Evolutionary conservation across 2,113 vertebrate species (phyloP), one percentile per base, ranked within the genome.

Genomic region (Stercorarius parasiticus): DNA sequence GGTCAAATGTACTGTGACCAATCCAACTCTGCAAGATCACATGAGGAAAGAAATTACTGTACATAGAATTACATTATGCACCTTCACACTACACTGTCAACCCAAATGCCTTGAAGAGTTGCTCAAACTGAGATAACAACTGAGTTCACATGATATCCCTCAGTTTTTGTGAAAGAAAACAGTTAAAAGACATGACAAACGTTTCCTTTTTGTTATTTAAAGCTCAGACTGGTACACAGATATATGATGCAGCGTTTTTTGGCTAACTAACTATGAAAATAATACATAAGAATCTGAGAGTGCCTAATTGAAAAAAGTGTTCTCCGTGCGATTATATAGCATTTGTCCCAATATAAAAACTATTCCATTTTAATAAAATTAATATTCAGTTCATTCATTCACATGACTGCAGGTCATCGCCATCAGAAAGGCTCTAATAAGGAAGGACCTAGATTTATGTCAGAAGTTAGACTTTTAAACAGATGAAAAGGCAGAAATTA

Each of bases 1-100:
- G 82, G 80, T 97, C 38, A 91, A 96, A 91, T 66, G 88, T 74
- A 96, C 85, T 82, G 94, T 82, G 97, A 92, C 88, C 49, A 93
- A 90, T 92, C 71, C 84, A 95, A 45, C 23, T 58, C 90, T 52
- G 49, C 45, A 93, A 93, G 85, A 97, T 93, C 91, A 91, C 95
- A 94, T 79, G 25, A 84, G 52, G 64, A 88, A 86, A 96, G 76
- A 79, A 82, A 79, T 73, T 91, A 96, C 92, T 89, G 91, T 96
- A 96, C 92, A 82, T 29, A 83, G 55, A 38, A 70, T 61, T 88
- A 59, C 62, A 30, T 90, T 80, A 91, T 23, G 21, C 45, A 42
- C 52, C 92, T 94, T 86, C 94, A 84, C 97, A 95, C 93, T 82
- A 34, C 26, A 36, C 42, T 49, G 94, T 74, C 90, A 97, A 80